phyloP scores from a whole-genome alignment of 2,797 vertebrate genomes.

The Pogonophryne albipinna region DNA sequence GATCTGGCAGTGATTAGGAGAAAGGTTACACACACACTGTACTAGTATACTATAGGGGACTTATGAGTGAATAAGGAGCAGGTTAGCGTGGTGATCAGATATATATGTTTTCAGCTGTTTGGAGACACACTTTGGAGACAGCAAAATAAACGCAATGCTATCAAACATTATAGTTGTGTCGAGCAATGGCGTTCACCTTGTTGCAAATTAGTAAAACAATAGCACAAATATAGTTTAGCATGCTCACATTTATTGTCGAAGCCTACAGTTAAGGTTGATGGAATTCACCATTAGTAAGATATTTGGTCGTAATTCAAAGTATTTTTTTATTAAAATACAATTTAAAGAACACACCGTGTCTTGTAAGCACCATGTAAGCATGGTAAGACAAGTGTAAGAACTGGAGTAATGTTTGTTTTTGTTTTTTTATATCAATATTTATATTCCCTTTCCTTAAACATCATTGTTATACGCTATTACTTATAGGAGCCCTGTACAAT shows the following conservation, averaged over 20 bases:
- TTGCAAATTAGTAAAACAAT: too few relatives aligned
- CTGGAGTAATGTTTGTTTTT: not conserved
- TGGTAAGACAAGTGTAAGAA: not conserved
- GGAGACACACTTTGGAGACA: not conserved
- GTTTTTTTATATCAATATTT: not conserved
- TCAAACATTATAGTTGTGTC: too few relatives aligned
- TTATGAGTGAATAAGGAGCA: constrained; percentile 13
- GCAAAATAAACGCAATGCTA: not conserved
- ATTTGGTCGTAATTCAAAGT: too few relatives aligned
- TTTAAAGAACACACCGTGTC: too few relatives aligned
- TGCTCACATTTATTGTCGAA: too few relatives aligned
- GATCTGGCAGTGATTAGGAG: not conserved
- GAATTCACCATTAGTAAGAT: too few relatives aligned
- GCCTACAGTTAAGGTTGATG: too few relatives aligned
- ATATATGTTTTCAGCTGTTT: not conserved
- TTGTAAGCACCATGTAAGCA: too few relatives aligned
- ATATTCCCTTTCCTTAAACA: not conserved
- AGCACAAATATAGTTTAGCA: not conserved
- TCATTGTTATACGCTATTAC: too few relatives aligned
- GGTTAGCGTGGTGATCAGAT: constrained; percentile 2
- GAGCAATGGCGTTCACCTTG: too few relatives aligned
- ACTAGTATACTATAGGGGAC: not conserved
- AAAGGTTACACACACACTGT: not conserved
- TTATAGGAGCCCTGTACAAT: too few relatives aligned
- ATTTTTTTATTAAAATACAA: too few relatives aligned